phyloP scores from a whole-genome alignment of 2,113 vertebrate genomes.

The Ceyx margarethae region DNA sequence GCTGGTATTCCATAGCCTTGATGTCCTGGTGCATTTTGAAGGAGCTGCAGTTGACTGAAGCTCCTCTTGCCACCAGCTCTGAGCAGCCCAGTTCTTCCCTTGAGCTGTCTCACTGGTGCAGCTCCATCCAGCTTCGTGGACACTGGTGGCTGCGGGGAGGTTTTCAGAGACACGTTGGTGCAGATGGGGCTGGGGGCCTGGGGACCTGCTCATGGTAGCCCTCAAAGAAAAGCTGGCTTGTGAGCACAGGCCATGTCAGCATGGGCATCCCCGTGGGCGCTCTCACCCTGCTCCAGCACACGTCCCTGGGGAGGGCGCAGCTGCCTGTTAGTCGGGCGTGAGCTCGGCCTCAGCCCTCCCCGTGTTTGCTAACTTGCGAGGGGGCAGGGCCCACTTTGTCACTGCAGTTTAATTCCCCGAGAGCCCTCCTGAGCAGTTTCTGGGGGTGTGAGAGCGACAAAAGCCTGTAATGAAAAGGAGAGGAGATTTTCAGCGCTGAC shows the following conservation, averaged over 20 bases:
- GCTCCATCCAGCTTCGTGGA: accelerated
- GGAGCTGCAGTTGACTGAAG: not conserved
- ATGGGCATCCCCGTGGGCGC: accelerated
- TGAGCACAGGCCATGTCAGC: accelerated
- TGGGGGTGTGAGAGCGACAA: conserved; percentile 24
- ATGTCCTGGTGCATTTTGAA: not conserved
- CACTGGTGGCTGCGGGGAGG: accelerated
- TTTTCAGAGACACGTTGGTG: accelerated
- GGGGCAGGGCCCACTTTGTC: not conserved
- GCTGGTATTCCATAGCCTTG: accelerated
- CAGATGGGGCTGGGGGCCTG: accelerated
- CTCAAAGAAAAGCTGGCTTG: not conserved
- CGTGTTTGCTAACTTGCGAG: not conserved
- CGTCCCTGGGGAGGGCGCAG: accelerated
- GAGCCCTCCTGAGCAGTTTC: conserved; percentile 40
- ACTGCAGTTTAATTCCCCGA: not conserved
- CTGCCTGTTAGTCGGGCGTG: accelerated
- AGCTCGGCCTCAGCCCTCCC: not conserved
- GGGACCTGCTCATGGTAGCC: not conserved
- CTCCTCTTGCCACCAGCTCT: accelerated
- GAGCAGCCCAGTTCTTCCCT: accelerated
- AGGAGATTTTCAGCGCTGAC: conserved; percentile 57
- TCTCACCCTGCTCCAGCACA: accelerated
- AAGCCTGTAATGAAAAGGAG: conserved; percentile 58
- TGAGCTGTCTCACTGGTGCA: accelerated